These are phyloP conservation scores for Digitonthophagus gazella DNA, from an alignment of 2,888 invertebrate species.

Conservation along the genomic window DNA sequence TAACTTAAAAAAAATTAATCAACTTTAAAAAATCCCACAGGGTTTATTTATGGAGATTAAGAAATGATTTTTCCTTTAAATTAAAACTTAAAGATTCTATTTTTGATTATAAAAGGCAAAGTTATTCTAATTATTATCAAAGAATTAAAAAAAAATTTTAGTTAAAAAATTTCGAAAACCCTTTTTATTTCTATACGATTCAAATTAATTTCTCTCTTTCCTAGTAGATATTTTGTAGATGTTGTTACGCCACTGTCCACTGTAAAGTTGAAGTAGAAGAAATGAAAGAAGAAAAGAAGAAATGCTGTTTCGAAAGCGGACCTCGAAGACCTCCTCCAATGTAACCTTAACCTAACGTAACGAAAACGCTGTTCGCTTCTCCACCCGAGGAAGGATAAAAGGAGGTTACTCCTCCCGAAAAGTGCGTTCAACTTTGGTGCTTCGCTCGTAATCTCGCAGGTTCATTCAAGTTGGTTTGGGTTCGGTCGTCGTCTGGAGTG, in stretches of 20 bases:
- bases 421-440: slow-evolving; percentile 11
- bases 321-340: not conserved
- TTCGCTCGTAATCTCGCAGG: not conserved
- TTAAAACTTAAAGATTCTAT: too few relatives aligned
- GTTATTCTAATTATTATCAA: too few relatives aligned
- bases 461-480: not conserved
- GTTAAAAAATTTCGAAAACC: too few relatives aligned
- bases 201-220: too few relatives aligned
- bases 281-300: not conserved
- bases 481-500: not conserved
- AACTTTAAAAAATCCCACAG: too few relatives aligned
- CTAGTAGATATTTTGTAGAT: not conserved
- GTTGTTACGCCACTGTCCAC: not conserved
- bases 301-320: slow-evolving; percentile 12
- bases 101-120: too few relatives aligned
- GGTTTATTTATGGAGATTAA: too few relatives aligned
- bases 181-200: too few relatives aligned
- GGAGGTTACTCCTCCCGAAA: slow-evolving; percentile 10
- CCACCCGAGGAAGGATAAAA: not conserved
- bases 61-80: too few relatives aligned
- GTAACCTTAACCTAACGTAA: slow-evolving; percentile 18
- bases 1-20: too few relatives aligned
- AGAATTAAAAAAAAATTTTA: too few relatives aligned
- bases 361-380: slow-evolving; percentile 11
- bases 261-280: not conserved